Percentiles rank a stretch among this genome's conserved stretches.
Conservation (phyloP, 2,113 vertebrate genomes). For the Rhegmatorhina hoffmannsi region DNA sequence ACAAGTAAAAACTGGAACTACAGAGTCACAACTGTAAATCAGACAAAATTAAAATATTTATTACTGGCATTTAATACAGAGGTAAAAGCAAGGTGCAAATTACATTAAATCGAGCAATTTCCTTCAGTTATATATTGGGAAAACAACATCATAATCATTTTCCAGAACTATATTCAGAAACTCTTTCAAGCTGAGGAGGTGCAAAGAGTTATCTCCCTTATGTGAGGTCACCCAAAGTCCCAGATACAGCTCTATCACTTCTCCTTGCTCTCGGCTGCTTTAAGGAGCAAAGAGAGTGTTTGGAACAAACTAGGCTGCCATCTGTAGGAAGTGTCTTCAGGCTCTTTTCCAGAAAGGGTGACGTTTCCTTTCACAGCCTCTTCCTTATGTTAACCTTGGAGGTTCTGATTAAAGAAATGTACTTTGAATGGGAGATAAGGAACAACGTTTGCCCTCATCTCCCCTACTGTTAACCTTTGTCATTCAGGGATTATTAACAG, state of each 20-base stretch:
- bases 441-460: slow-evolving; percentile 1
- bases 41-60: not conserved
- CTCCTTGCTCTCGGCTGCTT: slow-evolving; percentile 8
- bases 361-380: slow-evolving; percentile 16
- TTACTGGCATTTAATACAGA: not conserved
- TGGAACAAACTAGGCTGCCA: slow-evolving; percentile 35
- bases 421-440: slow-evolving; percentile 9
- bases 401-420: slow-evolving; percentile 17
- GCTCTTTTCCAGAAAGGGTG: slow-evolving; percentile 48
- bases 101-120: not conserved
- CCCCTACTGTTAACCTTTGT: slow-evolving; percentile 24
- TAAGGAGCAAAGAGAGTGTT: slow-evolving; percentile 34
- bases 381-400: slow-evolving; percentile 43
- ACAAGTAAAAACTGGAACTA: not conserved
- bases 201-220: not conserved
- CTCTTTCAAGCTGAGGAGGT: not conserved
- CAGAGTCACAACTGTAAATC: not conserved
- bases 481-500: not conserved
- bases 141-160: not conserved
- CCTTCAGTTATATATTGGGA: not conserved
- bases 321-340: slow-evolving; percentile 60
- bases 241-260: not conserved
- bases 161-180: not conserved
- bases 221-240: slow-evolving; percentile 11
- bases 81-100: not conserved